A percentile compares a stretch with the other conserved stretches of the same genome.
Conservation (phyloP, 2,888 invertebrate species). For the Aphidius colemani region DNA sequence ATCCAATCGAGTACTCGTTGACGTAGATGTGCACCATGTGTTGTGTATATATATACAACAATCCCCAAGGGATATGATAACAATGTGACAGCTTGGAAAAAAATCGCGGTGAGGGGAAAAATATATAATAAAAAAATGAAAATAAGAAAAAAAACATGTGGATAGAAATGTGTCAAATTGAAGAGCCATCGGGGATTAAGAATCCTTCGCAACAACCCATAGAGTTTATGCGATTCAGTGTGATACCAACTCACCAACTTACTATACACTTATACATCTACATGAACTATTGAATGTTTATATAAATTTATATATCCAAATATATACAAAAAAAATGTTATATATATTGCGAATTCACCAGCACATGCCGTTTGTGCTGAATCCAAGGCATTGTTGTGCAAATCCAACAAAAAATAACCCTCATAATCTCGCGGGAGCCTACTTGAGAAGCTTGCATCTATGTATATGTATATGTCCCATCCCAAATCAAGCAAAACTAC, state of each 20-base stretch:
- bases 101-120: slow-evolving; percentile 18
- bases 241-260: slow-evolving; percentile 16
- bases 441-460: slow-evolving; percentile 47
- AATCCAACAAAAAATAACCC: slow-evolving; percentile 58
- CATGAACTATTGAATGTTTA: too few relatives aligned
- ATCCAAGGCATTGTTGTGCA: slow-evolving; percentile 55
- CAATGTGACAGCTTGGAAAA: slow-evolving; percentile 6
- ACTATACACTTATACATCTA: too few relatives aligned
- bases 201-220: slow-evolving; percentile 44
- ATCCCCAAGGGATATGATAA: slow-evolving; percentile 12
- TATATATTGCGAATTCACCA: slow-evolving; percentile 38
- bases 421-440: slow-evolving; percentile 53
- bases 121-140: slow-evolving; percentile 27
- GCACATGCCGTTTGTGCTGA: slow-evolving; percentile 50
- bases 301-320: too few relatives aligned
- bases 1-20: slow-evolving; percentile 20
- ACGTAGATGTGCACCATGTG: slow-evolving; percentile 10
- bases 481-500: slow-evolving; percentile 29
- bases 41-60: neutral
- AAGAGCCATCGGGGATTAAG: slow-evolving; percentile 53
- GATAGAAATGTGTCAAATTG: slow-evolving; percentile 55
- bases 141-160: slow-evolving; percentile 38
- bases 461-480: too few relatives aligned
- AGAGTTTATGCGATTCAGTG: slow-evolving; percentile 27
- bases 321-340: neutral